These are phyloP conservation scores for Eulemur rufifrons DNA, from an alignment of 2,113 vertebrate species.

Conservation along the genomic window DNA sequence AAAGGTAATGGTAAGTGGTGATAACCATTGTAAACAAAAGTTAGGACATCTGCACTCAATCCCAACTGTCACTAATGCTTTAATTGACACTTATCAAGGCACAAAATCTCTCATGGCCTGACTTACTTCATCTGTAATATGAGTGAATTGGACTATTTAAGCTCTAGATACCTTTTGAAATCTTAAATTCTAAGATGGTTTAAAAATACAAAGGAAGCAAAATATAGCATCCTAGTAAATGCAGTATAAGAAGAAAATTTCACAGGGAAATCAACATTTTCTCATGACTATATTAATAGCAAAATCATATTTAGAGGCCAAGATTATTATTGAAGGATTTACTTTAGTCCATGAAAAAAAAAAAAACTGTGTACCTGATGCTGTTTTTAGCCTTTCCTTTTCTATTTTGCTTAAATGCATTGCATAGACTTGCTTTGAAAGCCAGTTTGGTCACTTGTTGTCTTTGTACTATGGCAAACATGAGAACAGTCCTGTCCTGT, in stretches of 20 bases:
- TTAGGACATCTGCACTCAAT: not conserved
- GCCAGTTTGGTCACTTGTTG: not conserved
- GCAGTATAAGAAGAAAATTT: not conserved
- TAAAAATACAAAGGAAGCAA: not conserved
- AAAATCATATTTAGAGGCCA: not conserved
- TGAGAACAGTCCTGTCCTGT: not conserved
- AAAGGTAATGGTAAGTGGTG: not conserved
- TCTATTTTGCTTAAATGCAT: not conserved
- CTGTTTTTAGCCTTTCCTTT: not conserved
- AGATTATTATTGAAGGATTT: not conserved
- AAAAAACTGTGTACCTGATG: not conserved
- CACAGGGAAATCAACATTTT: not conserved
- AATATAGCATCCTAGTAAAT: not conserved
- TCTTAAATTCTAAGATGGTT: not conserved
- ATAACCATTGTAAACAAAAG: not conserved
- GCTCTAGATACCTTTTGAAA: not conserved
- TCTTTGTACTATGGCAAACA: not conserved
- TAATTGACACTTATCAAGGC: not conserved
- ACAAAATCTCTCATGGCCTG: not conserved
- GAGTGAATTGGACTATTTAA: not conserved
- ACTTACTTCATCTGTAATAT: not conserved
- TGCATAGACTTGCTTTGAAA: not conserved
- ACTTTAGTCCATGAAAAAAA: not conserved
- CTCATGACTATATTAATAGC: not conserved
- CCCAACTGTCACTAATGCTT: not conserved